Base-by-base conservation (phyloP, 2,888 invertebrate species). In the Gnatocerus cornutus region DNA sequence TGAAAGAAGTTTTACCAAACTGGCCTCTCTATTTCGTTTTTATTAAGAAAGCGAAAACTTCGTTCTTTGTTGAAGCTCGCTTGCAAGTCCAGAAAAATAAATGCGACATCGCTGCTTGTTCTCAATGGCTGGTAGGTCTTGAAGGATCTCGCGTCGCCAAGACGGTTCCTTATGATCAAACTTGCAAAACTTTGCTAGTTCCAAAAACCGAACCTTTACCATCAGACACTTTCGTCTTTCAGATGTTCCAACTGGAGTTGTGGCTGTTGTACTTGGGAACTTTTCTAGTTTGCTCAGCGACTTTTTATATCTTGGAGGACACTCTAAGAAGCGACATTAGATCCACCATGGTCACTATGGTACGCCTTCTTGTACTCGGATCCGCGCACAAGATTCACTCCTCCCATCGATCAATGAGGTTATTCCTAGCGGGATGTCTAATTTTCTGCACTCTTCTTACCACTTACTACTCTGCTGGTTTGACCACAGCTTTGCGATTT, bases 221-320 rank as follows among this genome's bases (percentile, higher is more conserved):
- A 1, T 21, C 16, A 1, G 9, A 4, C 2, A 8, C 43, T 43
- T 48, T 48, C 16, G 16, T 48, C 7, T 48, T 48, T 9, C 27
- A 48, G 9, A n/a, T 27, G 7, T 27, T 48, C 7, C 14, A 16
- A 1, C 1, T 8, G 1, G 4, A 10, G 5, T 27, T 48, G 21
- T 48, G 48, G 48, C 8, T 48, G 7, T 4, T 16, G 3, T 48
- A 48, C 9, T 2, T 48, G 12, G 7, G 12, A 5, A 48, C 21
- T 7, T 27, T 48, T 9, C 21, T 75, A 10, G 52, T 69, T 9
- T 71, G 39, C 4, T n/a, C 27, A 27, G 16, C 16, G 8, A n/a
- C 16, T 48, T 10, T 43, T 5, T 12, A 12, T 43, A 8, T 43
- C 4, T n/a, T 37, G 7, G 37, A n/a, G n/a, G n/a, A n/a, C n/a